phyloP scores from a whole-genome alignment of 2,113 vertebrate genomes.

The Anhinga rufa region DNA sequence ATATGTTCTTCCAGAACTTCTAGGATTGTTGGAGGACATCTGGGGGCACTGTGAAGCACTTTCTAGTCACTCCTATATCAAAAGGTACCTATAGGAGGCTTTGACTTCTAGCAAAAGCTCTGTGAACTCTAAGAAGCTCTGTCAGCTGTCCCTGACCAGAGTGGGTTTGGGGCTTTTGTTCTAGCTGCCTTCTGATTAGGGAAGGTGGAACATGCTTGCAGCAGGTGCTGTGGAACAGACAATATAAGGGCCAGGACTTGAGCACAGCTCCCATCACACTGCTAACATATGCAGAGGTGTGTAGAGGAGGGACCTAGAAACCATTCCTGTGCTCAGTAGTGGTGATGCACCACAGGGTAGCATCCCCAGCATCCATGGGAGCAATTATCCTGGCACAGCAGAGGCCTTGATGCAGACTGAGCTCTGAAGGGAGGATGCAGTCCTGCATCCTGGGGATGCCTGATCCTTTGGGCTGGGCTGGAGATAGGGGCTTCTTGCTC shows the following conservation, averaged over 20 bases:
- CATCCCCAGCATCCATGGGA: no score
- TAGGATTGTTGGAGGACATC: neutral
- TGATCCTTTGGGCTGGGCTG: neutral
- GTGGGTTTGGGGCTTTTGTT: neutral
- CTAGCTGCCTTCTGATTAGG: neutral
- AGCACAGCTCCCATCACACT: neutral
- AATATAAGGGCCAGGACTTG: neutral
- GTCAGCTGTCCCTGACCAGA: neutral
- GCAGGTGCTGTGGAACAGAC: neutral
- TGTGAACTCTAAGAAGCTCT: neutral
- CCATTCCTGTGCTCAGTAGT: neutral
- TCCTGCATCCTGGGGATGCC: no score
- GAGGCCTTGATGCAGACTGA: neutral
- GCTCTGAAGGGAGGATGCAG: neutral
- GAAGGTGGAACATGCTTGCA: neutral
- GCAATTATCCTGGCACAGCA: neutral
- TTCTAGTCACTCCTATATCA: neutral
- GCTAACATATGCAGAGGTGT: neutral
- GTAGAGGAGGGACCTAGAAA: neutral
- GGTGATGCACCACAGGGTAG: neutral
- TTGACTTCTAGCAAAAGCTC: neutral
- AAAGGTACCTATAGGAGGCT: neutral
- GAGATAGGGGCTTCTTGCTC: neutral
- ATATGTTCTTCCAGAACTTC: neutral
- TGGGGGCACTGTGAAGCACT: neutral